Evolutionary conservation across 2,888 invertebrate genomes (phyloP).

Genomic region (Drosophila lacicola): DNA sequence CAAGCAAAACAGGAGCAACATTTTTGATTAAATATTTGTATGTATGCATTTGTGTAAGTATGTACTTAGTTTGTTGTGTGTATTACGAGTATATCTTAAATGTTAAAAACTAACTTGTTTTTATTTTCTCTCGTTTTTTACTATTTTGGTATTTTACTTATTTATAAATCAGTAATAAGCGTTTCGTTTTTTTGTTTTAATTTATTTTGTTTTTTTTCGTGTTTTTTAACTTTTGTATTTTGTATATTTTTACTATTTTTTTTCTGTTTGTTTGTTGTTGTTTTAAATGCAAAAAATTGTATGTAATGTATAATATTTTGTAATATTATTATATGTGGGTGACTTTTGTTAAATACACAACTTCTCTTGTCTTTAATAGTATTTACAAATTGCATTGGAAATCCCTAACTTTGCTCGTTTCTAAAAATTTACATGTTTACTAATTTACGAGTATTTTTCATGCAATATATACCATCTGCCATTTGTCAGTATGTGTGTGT

Average conservation of each 20-base stretch:
- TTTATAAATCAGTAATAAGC: conserved; percentile 76
- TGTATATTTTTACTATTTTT: conserved; percentile 74
- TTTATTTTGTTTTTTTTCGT: conserved; percentile 19
- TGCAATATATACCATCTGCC: conserved; percentile 26
- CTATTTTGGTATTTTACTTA: conserved; percentile 60
- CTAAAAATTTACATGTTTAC: conserved; percentile 42
- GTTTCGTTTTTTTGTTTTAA: conserved; percentile 62
- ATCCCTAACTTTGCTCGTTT: conserved; percentile 47
- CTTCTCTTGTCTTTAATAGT: conserved; percentile 26
- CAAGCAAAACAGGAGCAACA: conserved; percentile 47
- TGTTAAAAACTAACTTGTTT: conserved; percentile 47
- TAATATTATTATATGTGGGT: conserved; percentile 31
- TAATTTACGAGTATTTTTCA: conserved; percentile 28
- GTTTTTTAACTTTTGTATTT: conserved; percentile 35
- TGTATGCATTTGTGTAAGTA: conserved; percentile 18
- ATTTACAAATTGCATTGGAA: conserved; percentile 58
- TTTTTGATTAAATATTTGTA: conserved; percentile 17
- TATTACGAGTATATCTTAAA: conserved; percentile 24
- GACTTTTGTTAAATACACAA: conserved; percentile 27
- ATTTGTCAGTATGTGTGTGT: conserved; percentile 1
- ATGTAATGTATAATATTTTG: conserved; percentile 57
- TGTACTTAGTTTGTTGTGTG: conserved; percentile 6
- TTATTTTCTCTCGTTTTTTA: conserved; percentile 20
- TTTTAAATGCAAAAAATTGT: conserved; percentile 75
- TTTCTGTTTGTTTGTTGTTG: conserved; percentile 43